phyloP scores from a whole-genome alignment of 1,140 invertebrate species.

The Geopemphigus sp. region DNA sequence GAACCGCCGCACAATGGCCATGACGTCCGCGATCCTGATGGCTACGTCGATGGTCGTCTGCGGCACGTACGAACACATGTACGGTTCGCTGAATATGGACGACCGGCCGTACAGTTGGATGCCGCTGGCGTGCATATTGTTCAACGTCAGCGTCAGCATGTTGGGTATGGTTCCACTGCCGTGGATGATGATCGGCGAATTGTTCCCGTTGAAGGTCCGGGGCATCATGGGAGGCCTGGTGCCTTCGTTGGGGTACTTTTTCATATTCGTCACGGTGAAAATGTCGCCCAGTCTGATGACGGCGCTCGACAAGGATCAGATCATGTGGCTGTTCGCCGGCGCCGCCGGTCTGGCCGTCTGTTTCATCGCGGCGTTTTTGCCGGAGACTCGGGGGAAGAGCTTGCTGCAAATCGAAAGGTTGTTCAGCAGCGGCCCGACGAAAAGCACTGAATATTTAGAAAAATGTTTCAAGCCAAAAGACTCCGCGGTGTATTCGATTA shows the following conservation, averaged over 20 bases:
- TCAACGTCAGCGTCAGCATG: constrained; percentile 71
- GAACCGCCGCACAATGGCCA: constrained; percentile 67
- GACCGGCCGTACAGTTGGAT: constrained; percentile 59
- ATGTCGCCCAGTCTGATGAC: constrained; percentile 65
- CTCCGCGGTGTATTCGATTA: background rate
- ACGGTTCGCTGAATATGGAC: constrained; percentile 55
- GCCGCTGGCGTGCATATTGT: constrained; percentile 64
- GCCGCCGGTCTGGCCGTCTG: constrained; percentile 67
- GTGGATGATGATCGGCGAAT: constrained; percentile 72
- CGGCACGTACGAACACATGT: constrained; percentile 58
- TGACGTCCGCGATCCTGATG: constrained; percentile 65
- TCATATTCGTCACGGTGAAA: constrained; percentile 70
- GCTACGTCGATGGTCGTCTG: constrained; percentile 60
- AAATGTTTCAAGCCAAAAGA: background rate
- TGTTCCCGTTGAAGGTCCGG: constrained; percentile 68
- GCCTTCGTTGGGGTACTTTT: constrained; percentile 67
- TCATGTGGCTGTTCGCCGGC: constrained; percentile 73
- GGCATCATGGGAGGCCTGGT: constrained; percentile 69
- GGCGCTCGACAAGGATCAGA: constrained; percentile 65
- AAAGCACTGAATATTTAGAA: background rate
- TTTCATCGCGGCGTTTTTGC: constrained; percentile 61
- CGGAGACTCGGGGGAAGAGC: constrained; percentile 77
- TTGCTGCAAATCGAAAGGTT: constrained; percentile 71
- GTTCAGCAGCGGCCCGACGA: background rate
- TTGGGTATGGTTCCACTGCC: constrained; percentile 71